Evolutionary conservation across 2,113 vertebrate species (phyloP).

Genomic region (Salvelinus sp.): DNA sequence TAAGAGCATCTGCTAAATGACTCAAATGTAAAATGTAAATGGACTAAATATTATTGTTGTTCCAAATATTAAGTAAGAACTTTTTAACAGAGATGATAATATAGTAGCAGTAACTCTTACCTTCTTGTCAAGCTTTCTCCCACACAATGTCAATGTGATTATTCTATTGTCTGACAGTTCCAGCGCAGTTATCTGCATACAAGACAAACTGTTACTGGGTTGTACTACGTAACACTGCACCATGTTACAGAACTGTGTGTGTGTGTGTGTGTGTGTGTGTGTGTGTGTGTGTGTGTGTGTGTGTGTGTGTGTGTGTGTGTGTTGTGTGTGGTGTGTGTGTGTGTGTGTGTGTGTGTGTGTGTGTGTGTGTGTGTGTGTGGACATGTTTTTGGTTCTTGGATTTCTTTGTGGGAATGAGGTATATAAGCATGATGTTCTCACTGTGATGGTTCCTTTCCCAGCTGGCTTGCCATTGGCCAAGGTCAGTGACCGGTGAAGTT

Average conservation of each 20-base stretch:
- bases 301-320: background rate
- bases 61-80: background rate
- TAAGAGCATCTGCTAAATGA: no score
- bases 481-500: slow-evolving; percentile 86
- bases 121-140: slow-evolving; percentile 97
- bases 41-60: no score
- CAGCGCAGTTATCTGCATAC: slow-evolving; percentile 89
- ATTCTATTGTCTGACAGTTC: slow-evolving; percentile 98
- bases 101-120: slow-evolving; percentile 64
- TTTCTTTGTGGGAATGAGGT: no score
- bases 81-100: background rate
- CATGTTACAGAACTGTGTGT: background rate
- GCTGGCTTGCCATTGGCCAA: slow-evolving; percentile 94
- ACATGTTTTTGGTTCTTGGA: background rate
- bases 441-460: slow-evolving; percentile 92
- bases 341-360: background rate
- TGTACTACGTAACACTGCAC: slow-evolving; percentile 4
- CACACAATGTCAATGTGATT: slow-evolving; percentile 91
- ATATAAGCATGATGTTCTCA: slow-evolving; percentile 52
- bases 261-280: background rate
- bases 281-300: background rate
- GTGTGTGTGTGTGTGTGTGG: background rate
- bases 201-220: slow-evolving; percentile 27
- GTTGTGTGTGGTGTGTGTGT: background rate
- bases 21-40: no score